Base-by-base conservation (phyloP, 2,888 invertebrate species). In the Laothoe populi region DNA sequence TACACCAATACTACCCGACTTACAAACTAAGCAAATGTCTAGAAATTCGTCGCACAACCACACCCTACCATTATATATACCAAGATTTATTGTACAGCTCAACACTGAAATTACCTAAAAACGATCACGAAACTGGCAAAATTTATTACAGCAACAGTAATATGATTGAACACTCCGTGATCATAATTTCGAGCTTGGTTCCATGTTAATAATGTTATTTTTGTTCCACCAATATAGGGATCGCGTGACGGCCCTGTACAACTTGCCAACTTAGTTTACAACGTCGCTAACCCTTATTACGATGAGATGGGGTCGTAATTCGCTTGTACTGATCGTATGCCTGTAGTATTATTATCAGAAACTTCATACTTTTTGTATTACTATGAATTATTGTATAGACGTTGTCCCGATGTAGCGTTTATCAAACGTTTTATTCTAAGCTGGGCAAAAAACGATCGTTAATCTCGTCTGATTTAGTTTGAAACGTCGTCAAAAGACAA, bases 161-260 rank as follows among this genome's bases (percentile, higher is more conserved):
- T 82, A 79, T 82, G 81, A 83, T 83, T 82, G 83, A 83, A 80
- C 78, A 77, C 79, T 74, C 73, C 75, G 71, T 73, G 77, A 75
- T 77, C 78, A 73, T 80, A 82, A 83, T 82, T 82, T 78, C n/a
- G 68, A 78, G 69, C 75, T 70, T 70, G 72, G 73, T 79, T 79
- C 79, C 78, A 77, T 77, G 75, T 77, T 82, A 83, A 83, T 86
- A 88, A 86, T 81, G 82, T 83, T 83, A 84, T 81, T 83, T 83
- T 81, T 79, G 79, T 76, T 77, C 77, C 69, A 70, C 77, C 81
- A 81, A 81, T 83, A 80, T 81, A 77, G 74, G 76, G 77, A 76
- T 85, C 75, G 85, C 85, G 84, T 85, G 53, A 53, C 53, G 35
- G 53, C 53, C 53, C 53, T 53, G 35, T 35, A 53, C 53, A 35